Percentiles rank a stretch among this genome's conserved stretches.
These are phyloP conservation scores for Drosophila borborema DNA, from an alignment of 2,888 invertebrate genomes.

Conservation along the genomic window DNA sequence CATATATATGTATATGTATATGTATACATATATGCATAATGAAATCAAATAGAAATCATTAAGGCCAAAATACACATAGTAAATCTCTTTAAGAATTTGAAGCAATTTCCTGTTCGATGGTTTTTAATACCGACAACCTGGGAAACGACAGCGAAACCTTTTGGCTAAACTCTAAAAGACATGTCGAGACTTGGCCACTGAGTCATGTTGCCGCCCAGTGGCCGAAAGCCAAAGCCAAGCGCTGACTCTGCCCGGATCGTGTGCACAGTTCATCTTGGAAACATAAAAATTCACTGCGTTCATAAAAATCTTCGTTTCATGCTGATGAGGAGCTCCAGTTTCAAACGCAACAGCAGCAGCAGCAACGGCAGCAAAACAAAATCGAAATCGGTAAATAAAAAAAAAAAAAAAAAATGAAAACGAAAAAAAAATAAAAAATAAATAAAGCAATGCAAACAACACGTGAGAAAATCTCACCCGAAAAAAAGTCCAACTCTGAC, in stretches of 20 bases:
- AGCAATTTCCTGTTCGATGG: slow-evolving; percentile 82
- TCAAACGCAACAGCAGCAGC: slow-evolving; percentile 56
- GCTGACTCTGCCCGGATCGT: slow-evolving; percentile 53
- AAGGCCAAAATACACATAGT: slow-evolving; percentile 74
- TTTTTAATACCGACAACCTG: slow-evolving; percentile 62
- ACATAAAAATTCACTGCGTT: slow-evolving; percentile 81
- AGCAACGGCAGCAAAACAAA: slow-evolving; percentile 63
- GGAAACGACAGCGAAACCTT: slow-evolving; percentile 61
- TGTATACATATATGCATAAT: slow-evolving; percentile 35
- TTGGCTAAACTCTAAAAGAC: slow-evolving; percentile 37
- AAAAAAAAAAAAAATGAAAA: slow-evolving; percentile 39
- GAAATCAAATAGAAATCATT: slow-evolving; percentile 80
- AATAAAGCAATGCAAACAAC: slow-evolving; percentile 79
- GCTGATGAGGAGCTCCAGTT: slow-evolving; percentile 81
- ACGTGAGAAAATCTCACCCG: slow-evolving; percentile 78
- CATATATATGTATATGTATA: slow-evolving; percentile 2
- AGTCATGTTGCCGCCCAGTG: slow-evolving; percentile 72
- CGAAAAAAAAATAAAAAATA: slow-evolving; percentile 53
- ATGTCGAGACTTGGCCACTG: slow-evolving; percentile 36
- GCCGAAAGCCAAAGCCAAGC: slow-evolving; percentile 24
- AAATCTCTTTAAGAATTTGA: slow-evolving; percentile 80
- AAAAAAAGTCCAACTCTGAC: slow-evolving; percentile 51
- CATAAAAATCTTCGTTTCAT: slow-evolving; percentile 81
- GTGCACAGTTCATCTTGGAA: slow-evolving; percentile 80
- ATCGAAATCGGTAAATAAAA: slow-evolving; percentile 67